phyloP scores from a whole-genome alignment of 2,113 vertebrate genomes.

The Todiramphus saurophagus region DNA sequence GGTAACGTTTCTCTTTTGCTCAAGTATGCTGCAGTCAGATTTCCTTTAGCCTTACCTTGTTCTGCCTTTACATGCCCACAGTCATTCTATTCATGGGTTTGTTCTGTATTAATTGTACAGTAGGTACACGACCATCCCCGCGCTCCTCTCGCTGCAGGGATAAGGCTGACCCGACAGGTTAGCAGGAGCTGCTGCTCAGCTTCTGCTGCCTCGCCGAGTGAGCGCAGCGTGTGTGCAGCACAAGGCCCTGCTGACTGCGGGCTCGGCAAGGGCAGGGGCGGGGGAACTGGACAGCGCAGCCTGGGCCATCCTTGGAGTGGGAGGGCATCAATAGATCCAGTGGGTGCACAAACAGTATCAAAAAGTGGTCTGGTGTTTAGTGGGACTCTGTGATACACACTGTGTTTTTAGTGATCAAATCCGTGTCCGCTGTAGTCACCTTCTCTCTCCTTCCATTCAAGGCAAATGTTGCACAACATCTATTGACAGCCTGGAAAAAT shows the following conservation, averaged over 20 bases:
- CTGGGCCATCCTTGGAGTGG: background rate
- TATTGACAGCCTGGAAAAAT: background rate
- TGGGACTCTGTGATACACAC: background rate
- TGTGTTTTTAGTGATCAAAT: background rate
- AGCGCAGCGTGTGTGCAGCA: too few species aligned
- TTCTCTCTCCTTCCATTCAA: background rate
- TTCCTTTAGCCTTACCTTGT: fast-evolving
- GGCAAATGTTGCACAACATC: fast-evolving
- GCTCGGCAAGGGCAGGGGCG: background rate
- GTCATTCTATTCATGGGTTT: background rate
- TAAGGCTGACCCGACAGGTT: background rate
- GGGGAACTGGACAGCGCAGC: background rate
- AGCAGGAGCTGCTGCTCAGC: background rate
- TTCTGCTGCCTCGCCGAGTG: fast-evolving
- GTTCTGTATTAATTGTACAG: background rate
- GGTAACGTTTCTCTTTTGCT: background rate
- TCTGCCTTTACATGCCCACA: background rate
- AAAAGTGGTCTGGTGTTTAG: background rate
- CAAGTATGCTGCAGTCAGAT: background rate
- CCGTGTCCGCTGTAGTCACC: background rate
- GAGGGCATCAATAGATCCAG: background rate
- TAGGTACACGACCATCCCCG: fast-evolving
- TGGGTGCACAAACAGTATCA: background rate
- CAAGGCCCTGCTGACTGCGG: background rate
- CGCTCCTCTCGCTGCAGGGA: background rate